Base-by-base conservation (phyloP, 2,113 vertebrate genomes). In the Gambusia holbrooki region DNA sequence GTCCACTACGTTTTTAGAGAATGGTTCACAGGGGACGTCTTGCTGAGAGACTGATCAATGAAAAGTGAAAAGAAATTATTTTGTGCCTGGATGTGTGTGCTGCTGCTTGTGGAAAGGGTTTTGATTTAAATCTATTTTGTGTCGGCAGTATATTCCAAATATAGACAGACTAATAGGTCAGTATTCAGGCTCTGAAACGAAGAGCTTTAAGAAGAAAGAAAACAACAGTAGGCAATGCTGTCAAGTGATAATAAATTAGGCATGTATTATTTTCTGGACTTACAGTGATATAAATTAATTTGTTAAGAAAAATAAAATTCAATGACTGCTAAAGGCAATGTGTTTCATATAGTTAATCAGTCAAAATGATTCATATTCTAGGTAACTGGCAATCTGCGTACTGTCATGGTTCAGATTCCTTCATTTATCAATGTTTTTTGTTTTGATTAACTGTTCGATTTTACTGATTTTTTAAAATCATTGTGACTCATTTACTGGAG, bases 191-290 rank as follows among this genome's bases (percentile, higher is more conserved):
- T 80, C 22, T 67, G 40, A 73, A 84, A 73, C 80, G 68, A 76
- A 66, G 48, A 80, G 54, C 69, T 87, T 74, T 77, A 37, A 73
- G 68, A 75, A 65, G 78, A 66, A 37, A 73, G 65, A 68, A 37
- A 73, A 60, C 30, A 79, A 65, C 78, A 45, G 13, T 0, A 9
- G 37, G 80, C 69, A 60, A 25, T 60, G 42, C 63, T 66, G 64
- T 69, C 42, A 66, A 71, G 28, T 40, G 51, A 73, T 66, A 64
- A 27, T 69, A 58, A 79, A 32, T 42, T 30, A 73, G 61, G 6
- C 42, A 42, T 68, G 65, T 22, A 71, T 25, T 54, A 22, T 54
- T 3, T 54, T 25, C 51, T 54, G 19, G 51, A 54, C 51, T 54
- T n/a, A 22, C 22, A 61, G 62, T 61, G 15, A n/a, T 5, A 54